Base-by-base conservation (phyloP, 1,140 invertebrate genomes). In the Protaetia brevitarsis region DNA sequence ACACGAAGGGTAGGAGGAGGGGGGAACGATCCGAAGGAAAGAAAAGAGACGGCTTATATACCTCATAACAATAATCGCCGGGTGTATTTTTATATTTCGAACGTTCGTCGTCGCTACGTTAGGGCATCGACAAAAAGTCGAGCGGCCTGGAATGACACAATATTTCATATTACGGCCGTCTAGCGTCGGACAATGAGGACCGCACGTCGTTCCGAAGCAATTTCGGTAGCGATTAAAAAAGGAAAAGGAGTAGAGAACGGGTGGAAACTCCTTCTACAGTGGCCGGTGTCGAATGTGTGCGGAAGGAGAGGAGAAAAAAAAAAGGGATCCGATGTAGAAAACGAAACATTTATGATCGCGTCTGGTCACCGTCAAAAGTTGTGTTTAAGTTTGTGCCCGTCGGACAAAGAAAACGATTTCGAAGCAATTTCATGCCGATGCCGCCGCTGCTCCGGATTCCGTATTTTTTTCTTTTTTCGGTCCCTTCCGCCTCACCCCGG, bases 311-410 rank as follows among this genome's bases (percentile, higher is more conserved):
- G 13, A 34, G 10, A 5, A 23, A 51, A 51, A 51, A 51, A 23
- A 6, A 51, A 23, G 19, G 11, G 19, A 23, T 23, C 41, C 21
- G 5, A 51, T 23, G n/a, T n/a, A 51, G 41, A 21, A 51, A 21
- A 51, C 19, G 41, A 51, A 51, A 51, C 41, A 23, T 21, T 51
- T 51, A 51, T 51, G 41, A 51, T 51, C 19, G 41, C 41, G 41
- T 13, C 41, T 51, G 41, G 41, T 51, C 41, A 51, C 41, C 16
- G 41, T 51, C 41, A 51, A 51, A 51, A 51, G 19, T 51, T 51
- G 41, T 23, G 41, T 51, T 51, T 51, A 51, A 51, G 41, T 51
- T 51, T 51, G 26, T 51, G 41, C 41, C 41, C 41, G 41, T 51
- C 11, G 41, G 41, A 51, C 41, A 51, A 51, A 51, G 41, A 51